Evolutionary conservation across 1,140 invertebrate species (phyloP).

Genomic region (Tigriopus japonicus): DNA sequence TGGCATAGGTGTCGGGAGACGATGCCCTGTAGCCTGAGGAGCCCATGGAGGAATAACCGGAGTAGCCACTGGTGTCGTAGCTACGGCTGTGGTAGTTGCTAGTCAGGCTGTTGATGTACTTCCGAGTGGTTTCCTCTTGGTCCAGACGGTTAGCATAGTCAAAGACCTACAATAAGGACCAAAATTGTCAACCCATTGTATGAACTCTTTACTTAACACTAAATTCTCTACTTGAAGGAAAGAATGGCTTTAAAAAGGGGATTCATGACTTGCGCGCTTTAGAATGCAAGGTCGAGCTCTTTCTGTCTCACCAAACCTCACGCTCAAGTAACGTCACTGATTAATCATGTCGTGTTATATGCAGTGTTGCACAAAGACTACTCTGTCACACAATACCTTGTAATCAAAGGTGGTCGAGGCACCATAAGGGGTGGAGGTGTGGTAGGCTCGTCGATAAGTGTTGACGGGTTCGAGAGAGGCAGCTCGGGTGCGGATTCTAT

Average conservation of each 20-base stretch:
- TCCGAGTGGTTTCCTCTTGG: conserved; percentile 3
- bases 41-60: background rate
- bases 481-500: background rate
- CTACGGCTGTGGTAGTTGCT: background rate
- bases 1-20: background rate
- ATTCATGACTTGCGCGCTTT: too few relatives aligned
- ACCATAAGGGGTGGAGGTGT: background rate
- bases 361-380: background rate
- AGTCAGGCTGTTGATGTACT: background rate
- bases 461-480: background rate
- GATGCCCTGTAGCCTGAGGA: background rate
- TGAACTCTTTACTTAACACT: too few relatives aligned
- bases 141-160: conserved; percentile 5
- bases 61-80: too few relatives aligned
- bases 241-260: too few relatives aligned
- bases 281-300: too few relatives aligned
- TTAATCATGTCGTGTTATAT: too few relatives aligned
- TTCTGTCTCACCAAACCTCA: background rate
- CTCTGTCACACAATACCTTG: background rate
- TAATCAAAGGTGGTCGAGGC: background rate
- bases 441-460: background rate
- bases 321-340: too few relatives aligned
- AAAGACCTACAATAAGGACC: conserved; percentile 3
- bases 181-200: too few relatives aligned
- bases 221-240: too few relatives aligned